Evolutionary conservation across 2,797 vertebrate species (phyloP), one percentile per base, ranked within the genome.

Genomic region (Sparidentex hasta): DNA sequence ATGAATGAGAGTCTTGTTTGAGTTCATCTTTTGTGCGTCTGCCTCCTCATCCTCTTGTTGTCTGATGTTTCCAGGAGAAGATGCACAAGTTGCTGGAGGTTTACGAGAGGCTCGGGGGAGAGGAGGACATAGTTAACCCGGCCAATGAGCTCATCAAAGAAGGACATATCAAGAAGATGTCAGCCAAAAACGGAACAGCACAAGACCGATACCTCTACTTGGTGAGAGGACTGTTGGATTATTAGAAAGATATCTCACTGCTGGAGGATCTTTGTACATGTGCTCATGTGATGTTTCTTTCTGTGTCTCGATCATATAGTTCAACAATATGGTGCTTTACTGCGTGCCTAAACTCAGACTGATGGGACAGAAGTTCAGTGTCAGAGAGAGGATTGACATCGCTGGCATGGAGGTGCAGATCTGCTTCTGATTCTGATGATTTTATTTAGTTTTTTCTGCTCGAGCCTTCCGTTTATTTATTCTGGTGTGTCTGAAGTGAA

Each of bases 131-230:
- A 1, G 98, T 99, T 23, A 99, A 99, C 88, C 98, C 98, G 0
- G 97, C 98, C 81, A 99, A 99, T 4, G 98, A 99, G 85, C 95
- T 99, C 79, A 98, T 99, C 88, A 99, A 99, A 91, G 98, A 99
- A 88, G 98, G 98, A 17, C 97, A 97, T 48, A 98, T 99, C 86
- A 97, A 97, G 94, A 99, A 99, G 83, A 96, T 99, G 87, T 99
- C 98, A 0, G 98, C 98, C 77, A 99, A 99, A 93, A 99, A 98
- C 0, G 98, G 98, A 86, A 97, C 97, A 0, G 95, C 97, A 0
- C 98, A 99, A 93, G 98, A 99, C 91, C 91, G 98, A 74, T 98
- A 99, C 88, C 96, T 99, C 81, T 99, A 98, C 88, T 86, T 99
- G 96, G 98, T 99, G 92, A 97, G 97, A 85, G 6, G 21, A 23